Percentiles rank a stretch among this genome's conserved stretches.
Evolutionary conservation across 2,113 vertebrate genomes (phyloP).

Genomic region (Hypanus sabinus): DNA sequence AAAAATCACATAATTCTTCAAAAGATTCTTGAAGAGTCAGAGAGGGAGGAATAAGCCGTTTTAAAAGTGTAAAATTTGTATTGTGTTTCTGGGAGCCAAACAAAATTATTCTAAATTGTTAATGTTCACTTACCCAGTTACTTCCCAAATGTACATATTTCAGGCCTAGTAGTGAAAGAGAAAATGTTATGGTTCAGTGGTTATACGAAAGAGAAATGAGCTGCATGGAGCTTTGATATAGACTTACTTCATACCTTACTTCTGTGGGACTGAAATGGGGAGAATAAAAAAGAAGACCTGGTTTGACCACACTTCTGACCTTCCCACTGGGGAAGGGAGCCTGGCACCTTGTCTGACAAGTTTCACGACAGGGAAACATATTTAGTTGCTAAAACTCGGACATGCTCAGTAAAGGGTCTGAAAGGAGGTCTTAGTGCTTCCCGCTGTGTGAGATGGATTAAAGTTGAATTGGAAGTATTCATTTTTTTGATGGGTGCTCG

Average conservation of each 20-base stretch:
- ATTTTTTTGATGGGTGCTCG: not conserved
- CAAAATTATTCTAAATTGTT: constrained; percentile 17
- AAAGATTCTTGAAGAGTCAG: not conserved
- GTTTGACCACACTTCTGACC: constrained; percentile 37
- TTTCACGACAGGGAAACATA: constrained; percentile 34
- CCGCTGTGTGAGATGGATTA: constrained; percentile 35
- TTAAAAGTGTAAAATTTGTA: not conserved
- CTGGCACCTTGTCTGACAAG: constrained; percentile 34
- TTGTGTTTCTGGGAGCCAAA: not conserved
- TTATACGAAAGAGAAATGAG: not conserved
- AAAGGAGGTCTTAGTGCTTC: constrained; percentile 32
- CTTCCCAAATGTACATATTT: constrained; percentile 29
- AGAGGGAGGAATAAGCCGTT: not conserved
- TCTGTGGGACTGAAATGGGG: not conserved
- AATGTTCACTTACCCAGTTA: constrained; percentile 11
- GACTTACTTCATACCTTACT: constrained; percentile 5
- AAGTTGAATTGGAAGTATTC: constrained; percentile 36
- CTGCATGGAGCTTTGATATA: not conserved
- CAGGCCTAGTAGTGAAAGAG: not conserved
- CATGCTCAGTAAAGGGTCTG: constrained; percentile 32
- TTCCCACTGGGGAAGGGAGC: constrained; percentile 29
- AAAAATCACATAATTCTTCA: not conserved
- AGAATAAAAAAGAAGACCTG: not conserved
- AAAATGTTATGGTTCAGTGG: constrained; percentile 22
- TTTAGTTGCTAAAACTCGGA: constrained; percentile 38